Percentiles rank a stretch among this genome's conserved stretches.
These are phyloP conservation scores for Nasonia longicornis DNA, from an alignment of 1,140 invertebrate species.

Conservation along the genomic window DNA sequence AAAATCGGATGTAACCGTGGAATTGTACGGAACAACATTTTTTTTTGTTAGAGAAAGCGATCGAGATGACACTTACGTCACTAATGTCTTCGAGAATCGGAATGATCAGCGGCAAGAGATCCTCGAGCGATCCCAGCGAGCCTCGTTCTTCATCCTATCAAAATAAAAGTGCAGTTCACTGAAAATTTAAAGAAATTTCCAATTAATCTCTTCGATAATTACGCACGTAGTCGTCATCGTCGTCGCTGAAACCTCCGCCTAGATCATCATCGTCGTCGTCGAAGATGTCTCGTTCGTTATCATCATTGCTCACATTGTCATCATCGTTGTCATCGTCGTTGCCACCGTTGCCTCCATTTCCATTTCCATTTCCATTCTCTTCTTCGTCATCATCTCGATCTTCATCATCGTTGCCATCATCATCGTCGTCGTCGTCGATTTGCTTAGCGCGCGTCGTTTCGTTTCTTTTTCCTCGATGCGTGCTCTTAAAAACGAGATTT, in stretches of 20 bases:
- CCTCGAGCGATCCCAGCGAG: conserved; percentile 57
- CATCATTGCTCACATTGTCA: conserved; percentile 36
- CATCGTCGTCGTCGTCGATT: conserved; percentile 39
- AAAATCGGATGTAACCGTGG: conserved; percentile 1
- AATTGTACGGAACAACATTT: background rate
- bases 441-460: conserved; percentile 52
- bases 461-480: conserved; percentile 50
- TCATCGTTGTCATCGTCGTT: conserved; percentile 33
- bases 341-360: conserved; percentile 32
- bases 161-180: background rate
- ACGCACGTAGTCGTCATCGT: conserved; percentile 46
- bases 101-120: conserved; percentile 58
- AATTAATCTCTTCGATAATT: background rate
- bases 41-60: conserved; percentile 2
- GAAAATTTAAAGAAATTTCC: background rate
- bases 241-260: conserved; percentile 9
- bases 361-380: conserved; percentile 15
- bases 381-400: conserved; percentile 30
- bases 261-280: conserved; percentile 34
- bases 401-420: conserved; percentile 31
- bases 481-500: conserved; percentile 46
- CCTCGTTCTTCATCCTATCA: conserved; percentile 53
- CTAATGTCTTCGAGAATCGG: conserved; percentile 65
- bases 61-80: conserved; percentile 57
- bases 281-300: conserved; percentile 45